Percentiles rank a stretch among this genome's conserved stretches.
These are phyloP conservation scores for Threskiornis aethiopicus DNA, from an alignment of 2,797 vertebrate genomes.

Conservation along the genomic window DNA sequence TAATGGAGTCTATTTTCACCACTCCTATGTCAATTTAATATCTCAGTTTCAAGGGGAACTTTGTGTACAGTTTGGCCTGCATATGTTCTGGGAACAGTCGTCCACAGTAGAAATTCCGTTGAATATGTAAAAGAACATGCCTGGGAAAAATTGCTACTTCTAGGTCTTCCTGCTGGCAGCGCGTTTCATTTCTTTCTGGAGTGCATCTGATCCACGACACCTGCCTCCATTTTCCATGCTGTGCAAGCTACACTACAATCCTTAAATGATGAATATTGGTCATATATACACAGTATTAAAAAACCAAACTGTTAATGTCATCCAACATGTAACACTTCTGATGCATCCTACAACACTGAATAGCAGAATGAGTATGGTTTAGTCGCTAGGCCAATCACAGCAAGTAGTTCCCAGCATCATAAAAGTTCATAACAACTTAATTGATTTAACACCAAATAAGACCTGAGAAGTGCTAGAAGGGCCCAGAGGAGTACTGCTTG, in stretches of 20 bases:
- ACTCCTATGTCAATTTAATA: neutral
- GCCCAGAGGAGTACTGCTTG: neutral
- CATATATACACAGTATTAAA: neutral
- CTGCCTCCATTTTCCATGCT: slow-evolving; percentile 3
- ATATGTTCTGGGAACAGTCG: slow-evolving; percentile 38
- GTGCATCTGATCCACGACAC: neutral
- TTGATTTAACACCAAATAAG: neutral
- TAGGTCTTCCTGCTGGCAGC: slow-evolving; percentile 44
- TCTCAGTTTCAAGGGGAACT: neutral
- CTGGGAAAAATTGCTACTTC: slow-evolving; percentile 10
- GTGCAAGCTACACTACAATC: neutral
- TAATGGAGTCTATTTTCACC: slow-evolving; percentile 28
- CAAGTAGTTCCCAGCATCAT: neutral
- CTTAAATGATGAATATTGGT: neutral
- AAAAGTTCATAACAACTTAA: neutral
- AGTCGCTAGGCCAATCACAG: neutral
- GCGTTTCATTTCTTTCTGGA: slow-evolving; percentile 12
- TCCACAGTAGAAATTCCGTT: slow-evolving; percentile 35
- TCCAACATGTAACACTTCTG: neutral
- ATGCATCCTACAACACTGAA: rapidly evolving
- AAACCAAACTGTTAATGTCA: neutral
- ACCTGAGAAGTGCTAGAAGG: neutral
- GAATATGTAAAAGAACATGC: slow-evolving; percentile 57
- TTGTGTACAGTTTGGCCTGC: slow-evolving; percentile 47
- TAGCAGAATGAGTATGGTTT: neutral